Evolutionary conservation across 2,113 vertebrate species (phyloP), one percentile per base, ranked within the genome.

Genomic region (Corythornis vintsioides): DNA sequence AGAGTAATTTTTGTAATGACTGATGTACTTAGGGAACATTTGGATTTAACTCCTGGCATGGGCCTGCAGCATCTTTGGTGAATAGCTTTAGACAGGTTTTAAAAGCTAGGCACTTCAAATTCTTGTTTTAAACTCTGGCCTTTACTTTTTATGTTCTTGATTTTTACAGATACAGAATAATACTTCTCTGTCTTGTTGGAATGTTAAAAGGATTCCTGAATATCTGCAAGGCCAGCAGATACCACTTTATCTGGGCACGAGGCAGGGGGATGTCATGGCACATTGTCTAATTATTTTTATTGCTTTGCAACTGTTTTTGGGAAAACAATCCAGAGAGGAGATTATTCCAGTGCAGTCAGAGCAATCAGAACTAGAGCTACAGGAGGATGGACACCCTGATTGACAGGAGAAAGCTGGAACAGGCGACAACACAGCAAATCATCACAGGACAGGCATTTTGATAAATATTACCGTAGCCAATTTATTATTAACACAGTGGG

Each of bases 401-500:
- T 95, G 93, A 93, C 92, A 92, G 71, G 71, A 90, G 52, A 84
- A 80, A 78, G 63, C 78, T 72, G 33, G 84, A 89, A 84, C 84
- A 89, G 78, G 81, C 81, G 3, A 71, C 91, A 90, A 94, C 78
- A 59, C 74, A 93, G 70, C 76, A 96, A 96, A 91, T 80, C 89
- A 96, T 93, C 90, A 60, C 11, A 50, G 83, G 81, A 93, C 61
- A 95, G 86, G 79, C 89, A 93, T 93, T 96, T 70, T 66, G 84
- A 89, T 95, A 94, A 94, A 79, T 95, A 95, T 85, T 85, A 92
- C 92, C 43, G 81, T 48, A 93, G 92, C 86, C 42, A 96, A 94
- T 95, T 94, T 90, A 94, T 95, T 93, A 96, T 93, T 88, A 95
- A 94, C 89, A 89, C 74, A 93, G 94, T 83, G 89, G 94, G 89